These are phyloP conservation scores for Drosophila insularis DNA, from an alignment of 1,140 invertebrate genomes.

Conservation along the genomic window DNA sequence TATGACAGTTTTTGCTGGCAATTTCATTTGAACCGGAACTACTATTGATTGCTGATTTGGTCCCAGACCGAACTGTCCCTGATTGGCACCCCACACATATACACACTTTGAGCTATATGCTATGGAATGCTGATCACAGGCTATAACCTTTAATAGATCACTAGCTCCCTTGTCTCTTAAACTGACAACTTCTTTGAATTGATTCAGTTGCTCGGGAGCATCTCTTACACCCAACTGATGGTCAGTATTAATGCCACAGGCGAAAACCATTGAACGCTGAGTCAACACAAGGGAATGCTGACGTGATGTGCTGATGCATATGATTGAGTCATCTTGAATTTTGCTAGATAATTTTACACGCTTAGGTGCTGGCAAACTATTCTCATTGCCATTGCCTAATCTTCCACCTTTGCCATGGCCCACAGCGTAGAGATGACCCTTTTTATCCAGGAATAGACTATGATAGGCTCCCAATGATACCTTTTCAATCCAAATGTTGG, in stretches of 20 bases:
- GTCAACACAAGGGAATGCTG: conserved; percentile 87
- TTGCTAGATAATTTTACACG: conserved; percentile 83
- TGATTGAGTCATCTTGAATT: conserved; percentile 71
- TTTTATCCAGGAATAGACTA: conserved; percentile 85
- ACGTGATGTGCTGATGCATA: conserved; percentile 82
- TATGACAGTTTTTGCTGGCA: conserved; percentile 56
- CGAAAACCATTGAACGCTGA: conserved; percentile 84
- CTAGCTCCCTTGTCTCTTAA: conserved; percentile 60
- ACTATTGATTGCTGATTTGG: conserved; percentile 44
- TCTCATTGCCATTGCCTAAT: conserved; percentile 85
- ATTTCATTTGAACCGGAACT: conserved; percentile 74
- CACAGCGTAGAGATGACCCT: conserved; percentile 86
- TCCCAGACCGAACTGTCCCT: conserved; percentile 86
- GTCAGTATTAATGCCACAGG: conserved; percentile 87
- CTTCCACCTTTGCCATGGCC: conserved; percentile 89
- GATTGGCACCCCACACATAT: conserved; percentile 87
- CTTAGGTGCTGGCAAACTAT: conserved; percentile 84
- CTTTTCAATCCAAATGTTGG: conserved; percentile 81
- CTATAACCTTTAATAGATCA: conserved; percentile 69
- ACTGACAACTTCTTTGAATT: conserved; percentile 83
- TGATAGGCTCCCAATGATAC: conserved; percentile 87
- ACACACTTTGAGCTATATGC: conserved; percentile 84
- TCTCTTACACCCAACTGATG: conserved; percentile 86
- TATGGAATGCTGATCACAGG: conserved; percentile 86
- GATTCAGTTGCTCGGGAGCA: conserved; percentile 83